Conservation (phyloP, 2,113 vertebrate genomes). For the Leiothrix lutea region DNA sequence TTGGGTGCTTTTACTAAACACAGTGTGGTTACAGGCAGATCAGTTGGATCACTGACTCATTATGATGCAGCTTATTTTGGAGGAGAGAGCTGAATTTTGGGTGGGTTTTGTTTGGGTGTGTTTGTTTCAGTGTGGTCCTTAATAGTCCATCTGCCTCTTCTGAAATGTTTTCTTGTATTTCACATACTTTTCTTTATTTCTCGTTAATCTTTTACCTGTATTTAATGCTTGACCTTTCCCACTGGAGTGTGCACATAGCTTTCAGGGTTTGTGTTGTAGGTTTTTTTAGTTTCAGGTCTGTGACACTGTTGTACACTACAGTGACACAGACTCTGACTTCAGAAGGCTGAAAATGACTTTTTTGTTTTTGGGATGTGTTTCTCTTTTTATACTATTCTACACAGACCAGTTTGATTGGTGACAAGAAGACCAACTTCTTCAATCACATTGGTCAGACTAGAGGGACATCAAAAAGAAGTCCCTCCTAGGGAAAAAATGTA, state of each 20-base stretch:
- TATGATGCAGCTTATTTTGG: not conserved
- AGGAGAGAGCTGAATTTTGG: not conserved
- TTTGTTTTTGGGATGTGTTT: no score
- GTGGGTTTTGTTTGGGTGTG: not conserved
- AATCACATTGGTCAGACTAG: no score
- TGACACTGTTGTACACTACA: no score
- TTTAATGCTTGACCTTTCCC: not conserved
- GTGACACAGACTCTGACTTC: no score
- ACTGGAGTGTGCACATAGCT: not conserved
- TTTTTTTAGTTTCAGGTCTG: not conserved
- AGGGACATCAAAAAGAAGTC: no score
- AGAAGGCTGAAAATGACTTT: no score
- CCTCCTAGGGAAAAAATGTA: no score
- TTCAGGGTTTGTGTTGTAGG: fast-evolving
- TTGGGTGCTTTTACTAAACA: not conserved
- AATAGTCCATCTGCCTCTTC: not conserved
- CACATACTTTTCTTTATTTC: not conserved
- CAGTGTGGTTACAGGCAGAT: not conserved
- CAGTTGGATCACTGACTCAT: not conserved
- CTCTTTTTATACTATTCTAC: no score
- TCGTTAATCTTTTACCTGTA: not conserved
- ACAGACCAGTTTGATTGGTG: no score
- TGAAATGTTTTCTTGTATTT: not conserved
- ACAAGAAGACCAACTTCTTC: no score
- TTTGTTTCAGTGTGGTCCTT: not conserved